Percentiles rank a stretch among this genome's conserved stretches.
phyloP scores from a whole-genome alignment of 2,113 vertebrate genomes.

The Salminus brasiliensis region DNA sequence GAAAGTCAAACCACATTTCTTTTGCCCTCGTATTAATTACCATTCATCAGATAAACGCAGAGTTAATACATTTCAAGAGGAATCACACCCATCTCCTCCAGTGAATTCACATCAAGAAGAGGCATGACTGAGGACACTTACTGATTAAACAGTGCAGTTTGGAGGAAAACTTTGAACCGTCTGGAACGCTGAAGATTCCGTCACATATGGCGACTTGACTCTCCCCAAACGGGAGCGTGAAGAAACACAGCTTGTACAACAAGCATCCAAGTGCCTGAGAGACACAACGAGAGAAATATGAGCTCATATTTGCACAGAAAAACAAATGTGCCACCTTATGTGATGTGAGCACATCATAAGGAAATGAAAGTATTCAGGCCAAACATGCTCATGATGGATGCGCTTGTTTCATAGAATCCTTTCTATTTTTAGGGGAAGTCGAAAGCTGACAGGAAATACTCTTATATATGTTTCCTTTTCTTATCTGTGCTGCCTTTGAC shows the following conservation, averaged over 20 bases:
- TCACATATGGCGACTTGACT: constrained; percentile 99
- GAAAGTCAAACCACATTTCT: not conserved
- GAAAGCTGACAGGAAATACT: constrained; percentile 23
- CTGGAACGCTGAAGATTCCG: constrained; percentile 92
- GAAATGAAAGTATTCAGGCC: not conserved
- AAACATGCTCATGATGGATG: not conserved
- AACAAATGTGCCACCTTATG: not conserved
- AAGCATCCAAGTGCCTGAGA: constrained; percentile 95
- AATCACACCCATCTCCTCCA: not conserved
- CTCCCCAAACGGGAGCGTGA: constrained; percentile 96
- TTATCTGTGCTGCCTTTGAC: constrained; percentile 1
- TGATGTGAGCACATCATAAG: not conserved
- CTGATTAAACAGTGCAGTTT: constrained; percentile 91
- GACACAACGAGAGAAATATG: constrained; percentile 33
- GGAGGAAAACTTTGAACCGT: constrained; percentile 90
- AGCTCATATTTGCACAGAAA: constrained; percentile 10
- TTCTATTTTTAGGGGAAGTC: constrained; percentile 32
- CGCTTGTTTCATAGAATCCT: not conserved
- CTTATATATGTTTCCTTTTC: constrained; percentile 10
- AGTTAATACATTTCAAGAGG: not conserved
- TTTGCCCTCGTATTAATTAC: not conserved
- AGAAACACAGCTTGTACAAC: constrained; percentile 99
- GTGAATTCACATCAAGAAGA: not conserved
- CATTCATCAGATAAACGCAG: not conserved
- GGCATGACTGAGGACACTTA: constrained; percentile 74